Conservation (phyloP, 2,888 invertebrate species). For the Troides aeacus region DNA sequence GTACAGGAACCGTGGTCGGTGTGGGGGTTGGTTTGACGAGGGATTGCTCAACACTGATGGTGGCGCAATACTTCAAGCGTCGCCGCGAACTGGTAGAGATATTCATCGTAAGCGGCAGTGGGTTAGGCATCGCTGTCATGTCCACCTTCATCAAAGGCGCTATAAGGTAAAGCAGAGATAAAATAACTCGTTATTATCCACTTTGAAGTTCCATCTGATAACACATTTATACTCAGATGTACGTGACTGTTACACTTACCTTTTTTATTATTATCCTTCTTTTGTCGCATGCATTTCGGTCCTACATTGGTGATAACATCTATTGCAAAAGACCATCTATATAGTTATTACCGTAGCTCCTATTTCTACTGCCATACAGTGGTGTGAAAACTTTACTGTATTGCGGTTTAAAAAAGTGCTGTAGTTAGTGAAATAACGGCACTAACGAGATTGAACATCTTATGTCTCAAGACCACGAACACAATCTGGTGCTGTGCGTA, state of each 20-base stretch:
- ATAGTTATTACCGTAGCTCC: no score
- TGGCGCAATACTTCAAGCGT: constrained; percentile 93
- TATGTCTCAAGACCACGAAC: no score
- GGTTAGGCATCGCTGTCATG: constrained; percentile 91
- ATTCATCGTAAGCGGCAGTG: constrained; percentile 91
- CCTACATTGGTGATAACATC: no score
- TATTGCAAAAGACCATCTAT: no score
- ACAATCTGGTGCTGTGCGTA: no score
- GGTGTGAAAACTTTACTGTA: no score
- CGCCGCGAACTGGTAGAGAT: constrained; percentile 92
- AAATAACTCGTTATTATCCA: background rate
- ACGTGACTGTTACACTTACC: background rate
- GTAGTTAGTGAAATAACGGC: no score
- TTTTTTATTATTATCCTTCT: background rate
- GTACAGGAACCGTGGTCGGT: constrained; percentile 83
- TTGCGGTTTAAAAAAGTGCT: no score
- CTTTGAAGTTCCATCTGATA: constrained; percentile 10
- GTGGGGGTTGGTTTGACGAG: constrained; percentile 92
- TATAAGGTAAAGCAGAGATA: constrained; percentile 80
- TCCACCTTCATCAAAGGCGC: constrained; percentile 89
- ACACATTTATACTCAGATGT: background rate
- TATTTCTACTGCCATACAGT: no score
- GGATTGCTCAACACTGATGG: constrained; percentile 93
- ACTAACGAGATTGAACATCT: no score
- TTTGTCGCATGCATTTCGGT: background rate